These are phyloP conservation scores for Pleuronectes platessa DNA, from an alignment of 2,113 vertebrate genomes.

Conservation along the genomic window DNA sequence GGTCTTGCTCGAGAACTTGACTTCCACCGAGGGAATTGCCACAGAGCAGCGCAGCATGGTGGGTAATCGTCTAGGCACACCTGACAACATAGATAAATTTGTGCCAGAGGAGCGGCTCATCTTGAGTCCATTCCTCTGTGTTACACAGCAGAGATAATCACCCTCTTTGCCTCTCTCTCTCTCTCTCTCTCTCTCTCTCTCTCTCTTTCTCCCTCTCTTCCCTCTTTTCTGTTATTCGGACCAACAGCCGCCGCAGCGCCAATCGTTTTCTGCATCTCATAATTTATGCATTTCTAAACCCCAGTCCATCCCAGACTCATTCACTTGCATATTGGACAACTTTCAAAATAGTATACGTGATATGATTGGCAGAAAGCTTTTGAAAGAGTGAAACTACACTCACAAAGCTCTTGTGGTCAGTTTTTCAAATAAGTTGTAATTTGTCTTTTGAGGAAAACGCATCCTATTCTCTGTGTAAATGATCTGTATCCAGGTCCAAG, in stretches of 20 bases:
- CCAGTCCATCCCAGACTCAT: neutral
- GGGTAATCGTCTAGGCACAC: slow-evolving; percentile 75
- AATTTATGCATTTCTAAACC: slow-evolving; percentile 1
- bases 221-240: slow-evolving; percentile 12
- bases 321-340: neutral
- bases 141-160: slow-evolving; percentile 67
- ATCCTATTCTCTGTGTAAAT: slow-evolving; percentile 8
- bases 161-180: slow-evolving; percentile 23
- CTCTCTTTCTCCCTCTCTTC: neutral
- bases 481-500: neutral
- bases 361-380: neutral
- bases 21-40: slow-evolving; percentile 60
- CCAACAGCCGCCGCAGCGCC: slow-evolving; percentile 2
- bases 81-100: slow-evolving; percentile 73
- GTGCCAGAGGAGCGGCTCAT: slow-evolving; percentile 69
- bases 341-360: neutral
- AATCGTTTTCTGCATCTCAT: slow-evolving; percentile 18
- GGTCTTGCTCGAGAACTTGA: slow-evolving; percentile 61
- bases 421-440: neutral
- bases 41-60: slow-evolving; percentile 65
- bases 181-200: neutral
- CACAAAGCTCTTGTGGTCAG: neutral
- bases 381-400: neutral
- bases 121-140: slow-evolving; percentile 61
- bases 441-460: neutral